These are phyloP conservation scores for Drosophila prostipennis DNA, from an alignment of 2,888 invertebrate genomes.

Conservation along the genomic window DNA sequence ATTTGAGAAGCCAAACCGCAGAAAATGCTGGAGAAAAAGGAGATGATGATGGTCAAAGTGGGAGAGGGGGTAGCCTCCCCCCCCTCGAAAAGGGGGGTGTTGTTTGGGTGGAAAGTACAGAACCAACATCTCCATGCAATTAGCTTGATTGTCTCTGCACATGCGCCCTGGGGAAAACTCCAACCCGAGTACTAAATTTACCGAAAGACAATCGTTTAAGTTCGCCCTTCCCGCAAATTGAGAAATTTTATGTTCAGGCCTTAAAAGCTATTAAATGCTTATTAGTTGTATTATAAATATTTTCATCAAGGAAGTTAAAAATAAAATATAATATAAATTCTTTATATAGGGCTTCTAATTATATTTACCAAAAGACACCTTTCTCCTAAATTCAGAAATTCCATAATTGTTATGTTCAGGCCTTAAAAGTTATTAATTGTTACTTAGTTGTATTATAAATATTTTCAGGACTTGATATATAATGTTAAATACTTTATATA, in stretches of 20 bases:
- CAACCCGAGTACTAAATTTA: conserved; percentile 6
- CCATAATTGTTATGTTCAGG: too few relatives aligned
- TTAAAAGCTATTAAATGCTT: not conserved
- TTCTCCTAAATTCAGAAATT: too few relatives aligned
- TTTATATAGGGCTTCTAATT: too few relatives aligned
- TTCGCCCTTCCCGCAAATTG: conserved; percentile 1
- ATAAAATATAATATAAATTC: too few relatives aligned
- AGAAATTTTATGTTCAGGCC: not conserved
- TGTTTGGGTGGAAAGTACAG: conserved; percentile 32
- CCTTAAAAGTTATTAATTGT: too few relatives aligned
- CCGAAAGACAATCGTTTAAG: conserved; percentile 10
- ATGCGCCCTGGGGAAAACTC: conserved; percentile 49
- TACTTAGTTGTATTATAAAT: too few relatives aligned
- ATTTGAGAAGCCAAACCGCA: conserved; percentile 25
- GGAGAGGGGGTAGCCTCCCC: not conserved
- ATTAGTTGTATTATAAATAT: not conserved
- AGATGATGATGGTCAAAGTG: not conserved
- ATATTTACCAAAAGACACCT: too few relatives aligned
- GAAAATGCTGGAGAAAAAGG: conserved; percentile 11
- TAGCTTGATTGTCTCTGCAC: conserved; percentile 80
- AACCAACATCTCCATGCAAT: conserved; percentile 56
- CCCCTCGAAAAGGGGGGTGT: conserved; percentile 1
- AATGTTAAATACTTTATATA: too few relatives aligned
- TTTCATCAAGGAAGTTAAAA: too few relatives aligned
- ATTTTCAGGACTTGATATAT: too few relatives aligned